These are phyloP conservation scores for Poecilia gillii DNA, from an alignment of 2,797 vertebrate species.

Conservation along the genomic window DNA sequence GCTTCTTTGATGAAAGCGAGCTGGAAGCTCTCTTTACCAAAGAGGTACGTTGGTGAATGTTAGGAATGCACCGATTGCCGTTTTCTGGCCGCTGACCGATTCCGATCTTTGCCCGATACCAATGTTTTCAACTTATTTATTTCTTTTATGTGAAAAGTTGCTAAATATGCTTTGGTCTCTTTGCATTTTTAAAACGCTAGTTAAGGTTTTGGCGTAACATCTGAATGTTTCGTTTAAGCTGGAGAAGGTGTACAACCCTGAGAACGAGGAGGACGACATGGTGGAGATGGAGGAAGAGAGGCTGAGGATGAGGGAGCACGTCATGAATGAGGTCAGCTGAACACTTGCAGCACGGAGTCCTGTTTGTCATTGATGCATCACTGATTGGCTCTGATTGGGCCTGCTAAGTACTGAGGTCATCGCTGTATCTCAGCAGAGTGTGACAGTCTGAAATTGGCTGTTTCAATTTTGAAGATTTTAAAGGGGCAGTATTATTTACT, in stretches of 20 bases:
- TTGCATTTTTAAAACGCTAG: neutral
- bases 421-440: neutral
- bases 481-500: no score
- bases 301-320: slow-evolving; percentile 92
- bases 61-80: neutral
- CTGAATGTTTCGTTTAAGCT: slow-evolving; percentile 76
- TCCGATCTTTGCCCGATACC: neutral
- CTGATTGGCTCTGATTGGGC: slow-evolving; percentile 1
- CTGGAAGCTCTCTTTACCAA: slow-evolving; percentile 94
- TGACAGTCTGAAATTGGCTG: slow-evolving; percentile 3
- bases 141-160: neutral
- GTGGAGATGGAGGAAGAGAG: slow-evolving; percentile 95
- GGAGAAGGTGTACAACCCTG: slow-evolving; percentile 90
- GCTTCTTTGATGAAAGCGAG: slow-evolving; percentile 92
- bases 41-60: slow-evolving; percentile 83
- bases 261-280: slow-evolving; percentile 93
- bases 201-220: neutral
- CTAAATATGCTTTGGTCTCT: neutral
- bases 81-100: neutral
- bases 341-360: neutral
- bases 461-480: neutral
- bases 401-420: neutral
- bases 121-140: neutral
- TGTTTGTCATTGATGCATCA: neutral
- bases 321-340: slow-evolving; percentile 88